Evolutionary conservation across 2,888 invertebrate species (phyloP), one percentile per base, ranked within the genome.

Genomic region (Oxytorus armatus): DNA sequence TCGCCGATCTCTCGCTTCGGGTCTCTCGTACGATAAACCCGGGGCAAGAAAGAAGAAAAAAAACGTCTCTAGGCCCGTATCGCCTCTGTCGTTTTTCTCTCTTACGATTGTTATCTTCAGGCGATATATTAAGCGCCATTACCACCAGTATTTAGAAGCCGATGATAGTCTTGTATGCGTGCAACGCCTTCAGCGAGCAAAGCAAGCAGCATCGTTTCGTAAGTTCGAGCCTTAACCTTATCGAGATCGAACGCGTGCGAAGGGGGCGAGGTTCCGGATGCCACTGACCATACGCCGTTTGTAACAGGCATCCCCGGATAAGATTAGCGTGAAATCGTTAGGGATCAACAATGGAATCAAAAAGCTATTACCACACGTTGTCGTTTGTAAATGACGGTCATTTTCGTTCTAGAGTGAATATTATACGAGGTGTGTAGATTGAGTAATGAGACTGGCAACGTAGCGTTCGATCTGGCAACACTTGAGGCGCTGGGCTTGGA

Each of bases 51-150:
- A n/a, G n/a, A n/a, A n/a, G n/a, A n/a, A n/a, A n/a, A n/a, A 66
- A 83, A 83, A 78, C 81, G 73, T 82, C 70, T 70, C 73, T 75
- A 78, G 82, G 80, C 75, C 72, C 77, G 82, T 75, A 82, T 79
- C 72, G 73, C 7, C 66, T 29, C 14, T 23, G 23, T 29, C 70
- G 72, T 77, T 73, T 57, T 49, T n/a, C 79, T 53, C 61, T 39
- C 61, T 4, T 84, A 86, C 86, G 89, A 89, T 89, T 89, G 88
- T 89, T 89, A 89, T 89, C 89, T 89, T 75, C 70, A 78, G 85
- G 86, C 89, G 89, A 89, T 89, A 89, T 89, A 89, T 89, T 89
- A 89, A 89, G 86, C 87, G 86, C 87, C 89, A 89, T 89, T 89
- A 89, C 88, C 88, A 72, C 79, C n/a, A 87, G 89, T 89, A 89